These are phyloP conservation scores for Xerus rutilus DNA, from an alignment of 2,797 vertebrate genomes.

Conservation along the genomic window DNA sequence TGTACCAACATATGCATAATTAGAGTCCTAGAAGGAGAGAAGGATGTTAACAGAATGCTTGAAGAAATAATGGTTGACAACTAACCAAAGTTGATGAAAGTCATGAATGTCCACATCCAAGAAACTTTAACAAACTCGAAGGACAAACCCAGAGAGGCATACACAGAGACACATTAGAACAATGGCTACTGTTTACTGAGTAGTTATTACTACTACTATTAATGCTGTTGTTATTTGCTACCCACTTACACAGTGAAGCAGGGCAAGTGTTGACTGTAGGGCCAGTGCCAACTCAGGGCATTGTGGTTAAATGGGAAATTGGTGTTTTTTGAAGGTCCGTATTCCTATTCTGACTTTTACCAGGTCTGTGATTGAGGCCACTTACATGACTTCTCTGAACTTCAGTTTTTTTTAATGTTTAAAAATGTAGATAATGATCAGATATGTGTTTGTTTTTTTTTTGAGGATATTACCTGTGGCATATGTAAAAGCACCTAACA, in stretches of 20 bases:
- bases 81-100: not conserved
- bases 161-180: not conserved
- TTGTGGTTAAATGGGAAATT: not conserved
- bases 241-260: not conserved
- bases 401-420: not conserved
- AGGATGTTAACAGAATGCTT: not conserved
- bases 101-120: not conserved
- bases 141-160: not conserved
- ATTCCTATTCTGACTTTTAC: not conserved
- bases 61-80: not conserved
- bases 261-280: not conserved
- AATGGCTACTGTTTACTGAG: not conserved
- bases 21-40: not conserved
- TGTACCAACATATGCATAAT: not conserved
- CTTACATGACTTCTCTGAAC: not conserved
- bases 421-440: not conserved
- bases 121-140: not conserved
- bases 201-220: not conserved
- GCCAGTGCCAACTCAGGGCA: not conserved
- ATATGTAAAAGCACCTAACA: too few relatives aligned
- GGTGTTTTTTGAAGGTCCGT: not conserved
- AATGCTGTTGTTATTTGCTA: not conserved
- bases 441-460: not conserved
- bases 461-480: not conserved
- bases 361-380: not conserved